These are phyloP conservation scores for Ammodytes marinus DNA, from an alignment of 2,113 vertebrate species.

Conservation along the genomic window DNA sequence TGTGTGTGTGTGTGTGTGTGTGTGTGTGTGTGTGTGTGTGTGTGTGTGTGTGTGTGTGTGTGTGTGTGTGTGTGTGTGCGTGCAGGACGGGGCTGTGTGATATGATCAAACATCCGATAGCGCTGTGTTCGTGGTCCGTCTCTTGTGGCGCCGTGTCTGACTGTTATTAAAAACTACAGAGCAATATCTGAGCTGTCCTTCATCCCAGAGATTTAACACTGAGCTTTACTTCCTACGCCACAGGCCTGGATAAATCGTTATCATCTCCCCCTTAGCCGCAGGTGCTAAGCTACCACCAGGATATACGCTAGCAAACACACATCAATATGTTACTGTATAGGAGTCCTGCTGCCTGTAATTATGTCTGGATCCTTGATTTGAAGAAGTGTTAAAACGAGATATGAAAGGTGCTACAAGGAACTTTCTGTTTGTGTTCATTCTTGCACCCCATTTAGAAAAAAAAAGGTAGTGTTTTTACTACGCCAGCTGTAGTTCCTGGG, in stretches of 20 bases:
- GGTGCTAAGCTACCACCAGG: conserved; percentile 7
- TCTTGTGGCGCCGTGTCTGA: conserved; percentile 47
- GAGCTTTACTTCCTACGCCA: conserved; percentile 40
- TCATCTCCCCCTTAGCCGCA: conserved; percentile 23
- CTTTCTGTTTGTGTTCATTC: too few relatives aligned
- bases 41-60: neutral
- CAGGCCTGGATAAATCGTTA: conserved; percentile 45
- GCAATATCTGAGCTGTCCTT: conserved; percentile 81
- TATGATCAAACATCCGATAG: conserved; percentile 64
- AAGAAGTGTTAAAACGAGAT: conserved; percentile 12
- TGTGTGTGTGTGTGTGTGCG: conserved; percentile 12
- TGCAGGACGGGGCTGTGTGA: conserved; percentile 21
- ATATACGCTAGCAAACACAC: conserved; percentile 23
- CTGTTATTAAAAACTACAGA: conserved; percentile 81
- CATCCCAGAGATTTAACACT: conserved; percentile 63
- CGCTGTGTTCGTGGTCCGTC: conserved; percentile 56
- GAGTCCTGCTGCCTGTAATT: neutral
- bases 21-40: too few relatives aligned
- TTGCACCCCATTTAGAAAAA: too few relatives aligned
- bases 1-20: neutral
- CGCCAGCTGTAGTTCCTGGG: too few relatives aligned
- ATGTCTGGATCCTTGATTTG: neutral
- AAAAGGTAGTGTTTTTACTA: too few relatives aligned
- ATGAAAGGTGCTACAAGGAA: neutral
- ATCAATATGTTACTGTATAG: too few relatives aligned